A percentile compares a stretch with the other conserved stretches of the same genome.
Evolutionary conservation across 2,797 vertebrate genomes (phyloP).

Genomic region (Hippoglossus hippoglossus): DNA sequence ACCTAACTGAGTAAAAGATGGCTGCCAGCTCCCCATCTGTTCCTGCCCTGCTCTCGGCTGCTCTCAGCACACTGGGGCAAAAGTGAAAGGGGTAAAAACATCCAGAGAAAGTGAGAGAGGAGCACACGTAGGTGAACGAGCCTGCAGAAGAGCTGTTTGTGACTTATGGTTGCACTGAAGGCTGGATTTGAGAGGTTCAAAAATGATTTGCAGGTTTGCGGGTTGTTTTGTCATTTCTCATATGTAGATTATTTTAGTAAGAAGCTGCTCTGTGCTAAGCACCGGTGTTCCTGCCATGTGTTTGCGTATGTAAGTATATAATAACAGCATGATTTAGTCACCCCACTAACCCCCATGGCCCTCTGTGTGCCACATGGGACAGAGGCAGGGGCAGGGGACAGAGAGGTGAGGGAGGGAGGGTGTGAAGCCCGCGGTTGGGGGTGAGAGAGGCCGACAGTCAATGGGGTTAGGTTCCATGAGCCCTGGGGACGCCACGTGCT

Average conservation of each 20-base stretch:
- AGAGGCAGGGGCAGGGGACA: slow-evolving; percentile 36
- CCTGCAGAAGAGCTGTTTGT: not conserved
- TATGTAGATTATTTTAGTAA: not conserved
- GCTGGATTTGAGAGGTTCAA: not conserved
- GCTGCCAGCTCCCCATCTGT: slow-evolving; percentile 83
- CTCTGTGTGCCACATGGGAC: slow-evolving; percentile 67
- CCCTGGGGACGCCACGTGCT: slow-evolving; percentile 72
- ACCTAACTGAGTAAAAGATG: slow-evolving; percentile 82
- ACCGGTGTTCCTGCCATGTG: slow-evolving; percentile 14
- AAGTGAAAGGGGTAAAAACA: slow-evolving; percentile 47
- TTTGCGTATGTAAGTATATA: slow-evolving; percentile 32
- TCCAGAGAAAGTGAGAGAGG: slow-evolving; percentile 23
- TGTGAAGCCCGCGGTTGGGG: slow-evolving; percentile 43
- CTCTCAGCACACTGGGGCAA: slow-evolving; percentile 57
- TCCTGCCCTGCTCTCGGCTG: slow-evolving; percentile 63
- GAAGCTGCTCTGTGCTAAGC: slow-evolving; percentile 13
- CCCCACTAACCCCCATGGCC: slow-evolving; percentile 33
- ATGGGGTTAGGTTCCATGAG: slow-evolving; percentile 67
- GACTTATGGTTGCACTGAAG: not conserved
- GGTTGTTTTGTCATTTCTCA: not conserved
- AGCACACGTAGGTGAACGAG: slow-evolving; percentile 15
- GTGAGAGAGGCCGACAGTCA: slow-evolving; percentile 42
- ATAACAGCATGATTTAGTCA: slow-evolving; percentile 37
- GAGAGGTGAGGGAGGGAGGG: slow-evolving; percentile 44
- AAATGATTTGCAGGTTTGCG: not conserved